Base-by-base conservation (phyloP, 2,888 invertebrate genomes). In the Cataglyphis albicans region DNA sequence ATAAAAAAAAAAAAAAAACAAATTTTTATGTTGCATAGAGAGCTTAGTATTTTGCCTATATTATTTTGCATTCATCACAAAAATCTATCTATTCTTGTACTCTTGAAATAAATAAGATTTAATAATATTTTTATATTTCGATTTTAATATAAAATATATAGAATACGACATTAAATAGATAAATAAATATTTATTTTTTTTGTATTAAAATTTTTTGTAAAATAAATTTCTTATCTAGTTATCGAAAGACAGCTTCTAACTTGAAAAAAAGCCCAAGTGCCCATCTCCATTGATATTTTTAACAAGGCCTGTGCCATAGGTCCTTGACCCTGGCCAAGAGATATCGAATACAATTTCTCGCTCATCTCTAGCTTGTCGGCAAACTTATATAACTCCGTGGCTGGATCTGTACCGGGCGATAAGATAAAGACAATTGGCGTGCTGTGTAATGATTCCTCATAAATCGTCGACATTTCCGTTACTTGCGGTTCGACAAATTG, bases 381-480 rank as follows among this genome's bases (percentile, higher is more conserved):
- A 93, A 98, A 98, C 94, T 97, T 98, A 91, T 97, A 95, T 44
- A 98, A 95, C 90, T 97, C 97, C 94, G 96, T 96, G 4, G 98
- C 98, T 0, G 98, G 99, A 95, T 99, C 98, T 0, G 98, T 98
- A 10, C 98, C 98, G 0, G 98, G 97, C 2, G 98, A 98, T 0
- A 99, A 95, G 25, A 99, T 97, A 92, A 99, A 98, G 81, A 99
- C 97, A 75, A 99, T 95, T 0, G 98, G 98, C 0, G 97, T 97
- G 1, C 96, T 95, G 0, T 97, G 96, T 78, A 97, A 97, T 0
- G 98, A 98, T 93, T 98, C 98, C 0, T 96, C 96, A 95, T 96
- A 98, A 87, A 98, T 96, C 81, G 97, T 97, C 0, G 97, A 96
- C 83, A 99, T 95, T 93, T 98, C 98, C 38, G 98, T 97, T 2